phyloP scores from a whole-genome alignment of 2,113 vertebrate genomes.

The Pterocles orientalis region DNA sequence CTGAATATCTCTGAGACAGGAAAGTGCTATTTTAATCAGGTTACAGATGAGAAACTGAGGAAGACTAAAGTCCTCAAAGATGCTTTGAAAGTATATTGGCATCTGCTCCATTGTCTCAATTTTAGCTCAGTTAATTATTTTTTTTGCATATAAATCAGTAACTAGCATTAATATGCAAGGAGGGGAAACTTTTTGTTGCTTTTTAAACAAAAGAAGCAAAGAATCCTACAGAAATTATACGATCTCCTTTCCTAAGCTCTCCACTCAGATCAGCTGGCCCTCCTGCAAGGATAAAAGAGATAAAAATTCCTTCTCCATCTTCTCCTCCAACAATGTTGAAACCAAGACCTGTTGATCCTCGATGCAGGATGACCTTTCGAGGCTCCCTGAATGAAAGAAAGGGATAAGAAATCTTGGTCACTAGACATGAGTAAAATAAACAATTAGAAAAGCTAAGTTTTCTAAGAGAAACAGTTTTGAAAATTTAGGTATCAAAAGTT shows the following conservation, averaged over 20 bases:
- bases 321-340: conserved; percentile 99
- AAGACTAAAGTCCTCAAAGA: neutral
- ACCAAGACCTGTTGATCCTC: conserved; percentile 93
- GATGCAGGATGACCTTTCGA: conserved; percentile 91
- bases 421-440: neutral
- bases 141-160: neutral
- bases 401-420: neutral
- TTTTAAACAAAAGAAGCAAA: neutral
- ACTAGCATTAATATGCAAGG: neutral
- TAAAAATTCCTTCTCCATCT: conserved; percentile 98
- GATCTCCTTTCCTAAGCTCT: conserved; percentile 95
- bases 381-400: conserved; percentile 83
- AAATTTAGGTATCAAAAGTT: neutral
- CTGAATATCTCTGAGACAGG: neutral
- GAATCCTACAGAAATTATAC: conserved; percentile 89
- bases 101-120: neutral
- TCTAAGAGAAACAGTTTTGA: neutral
- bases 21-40: neutral
- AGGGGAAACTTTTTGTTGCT: neutral
- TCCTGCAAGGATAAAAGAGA: conserved; percentile 98
- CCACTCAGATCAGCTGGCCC: conserved; percentile 96
- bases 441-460: neutral
- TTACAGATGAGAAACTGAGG: neutral
- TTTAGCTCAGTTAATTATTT: neutral
- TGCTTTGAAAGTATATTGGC: neutral